Conservation (phyloP, 1,140 invertebrate genomes). For the Ooceraea biroi region DNA sequence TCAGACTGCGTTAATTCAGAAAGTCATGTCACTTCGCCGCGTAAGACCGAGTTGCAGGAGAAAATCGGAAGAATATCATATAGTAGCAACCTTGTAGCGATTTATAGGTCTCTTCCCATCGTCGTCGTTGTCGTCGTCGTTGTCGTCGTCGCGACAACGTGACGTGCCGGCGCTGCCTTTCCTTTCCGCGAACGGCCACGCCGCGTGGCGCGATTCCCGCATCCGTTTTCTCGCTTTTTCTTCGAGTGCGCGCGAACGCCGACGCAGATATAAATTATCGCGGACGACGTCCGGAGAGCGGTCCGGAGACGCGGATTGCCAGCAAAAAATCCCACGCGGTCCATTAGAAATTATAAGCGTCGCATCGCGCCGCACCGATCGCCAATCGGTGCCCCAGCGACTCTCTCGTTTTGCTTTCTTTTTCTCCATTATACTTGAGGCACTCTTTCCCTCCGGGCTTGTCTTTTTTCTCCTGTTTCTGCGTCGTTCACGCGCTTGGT, state of each 20-base stretch:
- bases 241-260: conserved; percentile 44
- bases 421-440: conserved; percentile 17
- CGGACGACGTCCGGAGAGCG: conserved; percentile 37
- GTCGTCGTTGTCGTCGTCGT: no score
- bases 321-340: conserved; percentile 66
- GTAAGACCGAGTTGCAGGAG: not conserved
- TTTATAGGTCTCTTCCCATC: conserved; percentile 43
- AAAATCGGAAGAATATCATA: conserved; percentile 47
- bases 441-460: not conserved
- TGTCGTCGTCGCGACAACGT: not conserved
- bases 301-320: conserved; percentile 24
- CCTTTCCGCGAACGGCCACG: conserved; percentile 62
- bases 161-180: conserved; percentile 18
- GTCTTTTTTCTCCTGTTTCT: not conserved
- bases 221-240: conserved; percentile 67
- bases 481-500: not conserved
- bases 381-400: not conserved
- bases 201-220: conserved; percentile 16
- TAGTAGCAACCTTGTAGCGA: conserved; percentile 1
- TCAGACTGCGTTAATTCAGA: not conserved
- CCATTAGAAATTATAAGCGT: conserved; percentile 81
- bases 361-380: conserved; percentile 41
- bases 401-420: not conserved
- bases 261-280: conserved; percentile 77
- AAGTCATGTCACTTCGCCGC: not conserved